These are phyloP conservation scores for Nephrocerus scutellatus DNA, from an alignment of 2,888 invertebrate genomes.

Conservation along the genomic window DNA sequence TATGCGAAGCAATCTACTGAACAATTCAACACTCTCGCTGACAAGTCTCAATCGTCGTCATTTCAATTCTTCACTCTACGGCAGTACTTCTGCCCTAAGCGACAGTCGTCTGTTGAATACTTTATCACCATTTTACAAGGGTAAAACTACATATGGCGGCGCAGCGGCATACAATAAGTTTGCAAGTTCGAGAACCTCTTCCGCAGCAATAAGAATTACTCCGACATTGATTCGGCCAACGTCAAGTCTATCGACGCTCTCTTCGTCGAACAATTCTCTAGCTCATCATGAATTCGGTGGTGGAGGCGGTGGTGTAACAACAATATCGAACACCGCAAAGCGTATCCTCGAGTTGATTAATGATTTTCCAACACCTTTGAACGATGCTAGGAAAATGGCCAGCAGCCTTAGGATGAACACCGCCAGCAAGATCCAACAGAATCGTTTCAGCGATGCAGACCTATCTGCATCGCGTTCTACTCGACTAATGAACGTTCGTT, in stretches of 20 bases:
- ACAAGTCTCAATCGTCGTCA: conserved; percentile 40
- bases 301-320: conserved; percentile 18
- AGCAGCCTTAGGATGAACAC: conserved; percentile 34
- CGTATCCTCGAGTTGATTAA: conserved; percentile 74
- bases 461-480: conserved; percentile 28
- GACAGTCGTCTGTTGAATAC: conserved; percentile 42
- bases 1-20: conserved; percentile 28
- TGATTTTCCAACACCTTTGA: conserved; percentile 71
- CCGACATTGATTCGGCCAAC: conserved; percentile 38
- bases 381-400: conserved; percentile 72
- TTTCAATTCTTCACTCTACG: conserved; percentile 45
- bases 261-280: conserved; percentile 32
- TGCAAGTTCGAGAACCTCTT: conserved; percentile 33
- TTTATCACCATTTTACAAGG: conserved; percentile 67
- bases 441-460: conserved; percentile 33
- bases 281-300: conserved; percentile 9
- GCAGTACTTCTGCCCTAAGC: conserved; percentile 45
- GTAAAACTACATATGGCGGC: conserved; percentile 69
- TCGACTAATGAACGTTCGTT: conserved; percentile 28
- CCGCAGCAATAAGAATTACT: conserved; percentile 25
- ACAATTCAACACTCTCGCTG: conserved; percentile 44
- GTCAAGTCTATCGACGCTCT: conserved; percentile 35
- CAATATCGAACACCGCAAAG: conserved; percentile 57
- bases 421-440: conserved; percentile 18
- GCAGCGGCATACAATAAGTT: conserved; percentile 56